Evolutionary conservation across 1,140 invertebrate species (phyloP).

Genomic region (Cherax destructor): DNA sequence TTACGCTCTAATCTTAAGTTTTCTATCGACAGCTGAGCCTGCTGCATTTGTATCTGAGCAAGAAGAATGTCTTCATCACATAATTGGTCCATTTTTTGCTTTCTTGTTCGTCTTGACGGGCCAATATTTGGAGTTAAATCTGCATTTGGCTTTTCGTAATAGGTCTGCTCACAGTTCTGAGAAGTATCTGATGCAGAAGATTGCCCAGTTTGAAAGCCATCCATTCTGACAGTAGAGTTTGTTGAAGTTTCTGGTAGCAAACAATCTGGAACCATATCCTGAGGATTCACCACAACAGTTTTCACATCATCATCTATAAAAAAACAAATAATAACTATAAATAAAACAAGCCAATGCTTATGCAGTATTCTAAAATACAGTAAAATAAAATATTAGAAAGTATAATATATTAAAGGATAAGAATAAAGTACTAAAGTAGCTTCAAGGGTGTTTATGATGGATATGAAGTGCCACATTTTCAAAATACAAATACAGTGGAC

Average conservation of each 20-base stretch:
- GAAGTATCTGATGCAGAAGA: conserved; percentile 45
- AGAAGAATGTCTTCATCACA: conserved; percentile 60
- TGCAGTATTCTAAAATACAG: no score
- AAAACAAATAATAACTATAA: not conserved
- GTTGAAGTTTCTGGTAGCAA: conserved; percentile 49
- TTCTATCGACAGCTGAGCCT: conserved; percentile 64
- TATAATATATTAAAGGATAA: no score
- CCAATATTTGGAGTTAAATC: conserved; percentile 57
- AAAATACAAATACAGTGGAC: no score
- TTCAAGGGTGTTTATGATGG: no score
- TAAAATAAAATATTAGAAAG: no score
- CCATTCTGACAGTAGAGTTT: conserved; percentile 46
- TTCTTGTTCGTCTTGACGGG: conserved; percentile 51
- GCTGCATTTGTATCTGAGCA: conserved; percentile 66
- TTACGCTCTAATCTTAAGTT: conserved; percentile 59
- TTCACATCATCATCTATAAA: conserved; percentile 60
- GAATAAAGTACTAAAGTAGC: no score
- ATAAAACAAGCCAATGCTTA: no score
- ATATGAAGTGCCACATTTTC: no score
- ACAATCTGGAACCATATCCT: conserved; percentile 51
- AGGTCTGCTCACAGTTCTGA: conserved; percentile 40
- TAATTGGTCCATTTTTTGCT: conserved; percentile 62
- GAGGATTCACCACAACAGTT: conserved; percentile 40
- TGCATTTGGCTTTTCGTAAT: conserved; percentile 48
- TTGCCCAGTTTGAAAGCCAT: conserved; percentile 42